These are phyloP conservation scores for Plotosus lineatus DNA, from an alignment of 2,113 vertebrate genomes.

Conservation along the genomic window DNA sequence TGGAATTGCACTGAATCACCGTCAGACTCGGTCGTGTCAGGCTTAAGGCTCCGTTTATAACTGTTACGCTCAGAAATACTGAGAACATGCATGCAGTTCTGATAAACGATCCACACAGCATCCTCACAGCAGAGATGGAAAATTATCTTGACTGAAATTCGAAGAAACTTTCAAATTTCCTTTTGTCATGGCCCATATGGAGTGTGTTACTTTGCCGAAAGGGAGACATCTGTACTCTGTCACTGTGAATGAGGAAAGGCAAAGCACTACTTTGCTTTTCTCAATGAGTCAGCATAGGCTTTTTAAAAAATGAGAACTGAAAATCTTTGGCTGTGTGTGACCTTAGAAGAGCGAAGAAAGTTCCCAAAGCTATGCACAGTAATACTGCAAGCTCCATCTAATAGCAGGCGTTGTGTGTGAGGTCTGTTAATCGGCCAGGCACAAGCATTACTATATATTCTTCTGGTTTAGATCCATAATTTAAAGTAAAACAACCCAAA, in stretches of 20 bases:
- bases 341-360: not conserved
- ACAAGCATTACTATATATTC: not conserved
- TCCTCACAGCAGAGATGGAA: not conserved
- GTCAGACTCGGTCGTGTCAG: too few relatives aligned
- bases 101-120: not conserved
- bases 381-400: not conserved
- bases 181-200: conserved; percentile 29
- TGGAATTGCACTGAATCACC: too few relatives aligned
- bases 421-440: not conserved
- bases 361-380: not conserved
- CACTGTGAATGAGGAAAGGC: not conserved
- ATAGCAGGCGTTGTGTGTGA: not conserved
- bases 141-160: conserved; percentile 12
- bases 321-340: not conserved
- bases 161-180: conserved; percentile 1
- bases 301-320: conserved; percentile 9
- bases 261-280: conserved; percentile 1
- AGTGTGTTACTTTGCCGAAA: conserved; percentile 15
- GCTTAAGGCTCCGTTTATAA: not conserved
- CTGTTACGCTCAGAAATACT: not conserved
- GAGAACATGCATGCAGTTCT: not conserved
- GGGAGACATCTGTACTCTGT: conserved; percentile 33
- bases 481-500: too few relatives aligned
- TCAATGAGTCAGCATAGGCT: not conserved
- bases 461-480: not conserved